Evolutionary conservation across 2,888 invertebrate species (phyloP).

Genomic region (Drosophila sordidula): DNA sequence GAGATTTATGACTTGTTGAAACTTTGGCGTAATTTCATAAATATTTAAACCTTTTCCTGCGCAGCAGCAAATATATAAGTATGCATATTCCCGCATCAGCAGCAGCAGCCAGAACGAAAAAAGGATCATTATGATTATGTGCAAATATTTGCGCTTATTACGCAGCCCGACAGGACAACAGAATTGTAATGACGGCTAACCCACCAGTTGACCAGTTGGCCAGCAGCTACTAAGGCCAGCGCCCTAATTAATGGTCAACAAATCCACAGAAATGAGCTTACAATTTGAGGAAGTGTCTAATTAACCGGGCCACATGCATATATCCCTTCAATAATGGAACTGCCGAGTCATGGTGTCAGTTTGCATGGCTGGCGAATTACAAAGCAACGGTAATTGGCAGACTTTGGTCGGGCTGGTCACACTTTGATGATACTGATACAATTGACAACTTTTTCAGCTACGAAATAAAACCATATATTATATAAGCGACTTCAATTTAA

Average conservation of each 20-base stretch:
- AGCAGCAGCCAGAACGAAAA: conserved; percentile 16
- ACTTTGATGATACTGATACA: too few relatives aligned
- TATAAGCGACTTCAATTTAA: too few relatives aligned
- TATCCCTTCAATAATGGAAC: conserved; percentile 6
- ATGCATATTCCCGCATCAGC: neutral
- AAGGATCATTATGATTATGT: conserved; percentile 68
- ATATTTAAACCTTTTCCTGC: conserved; percentile 77
- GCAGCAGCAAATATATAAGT: conserved; percentile 10
- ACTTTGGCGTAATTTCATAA: conserved; percentile 81
- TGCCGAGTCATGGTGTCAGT: neutral
- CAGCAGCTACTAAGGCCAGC: neutral
- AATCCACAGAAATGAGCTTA: conserved; percentile 20
- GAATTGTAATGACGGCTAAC: conserved; percentile 27
- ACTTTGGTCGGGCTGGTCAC: too few relatives aligned
- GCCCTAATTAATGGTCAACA: conserved; percentile 48
- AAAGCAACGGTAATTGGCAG: neutral
- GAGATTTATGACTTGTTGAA: conserved; percentile 82
- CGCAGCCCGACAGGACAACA: conserved; percentile 42
- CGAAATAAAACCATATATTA: too few relatives aligned
- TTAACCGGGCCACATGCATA: conserved; percentile 14
- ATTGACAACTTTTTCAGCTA: too few relatives aligned
- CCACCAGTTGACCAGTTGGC: neutral
- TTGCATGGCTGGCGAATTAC: neutral
- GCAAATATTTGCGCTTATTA: conserved; percentile 77
- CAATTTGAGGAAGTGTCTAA: conserved; percentile 23